Percentiles rank a stretch among this genome's conserved stretches.
These are phyloP conservation scores for Leucozona laternaria DNA, from an alignment of 2,888 invertebrate species.

Conservation along the genomic window DNA sequence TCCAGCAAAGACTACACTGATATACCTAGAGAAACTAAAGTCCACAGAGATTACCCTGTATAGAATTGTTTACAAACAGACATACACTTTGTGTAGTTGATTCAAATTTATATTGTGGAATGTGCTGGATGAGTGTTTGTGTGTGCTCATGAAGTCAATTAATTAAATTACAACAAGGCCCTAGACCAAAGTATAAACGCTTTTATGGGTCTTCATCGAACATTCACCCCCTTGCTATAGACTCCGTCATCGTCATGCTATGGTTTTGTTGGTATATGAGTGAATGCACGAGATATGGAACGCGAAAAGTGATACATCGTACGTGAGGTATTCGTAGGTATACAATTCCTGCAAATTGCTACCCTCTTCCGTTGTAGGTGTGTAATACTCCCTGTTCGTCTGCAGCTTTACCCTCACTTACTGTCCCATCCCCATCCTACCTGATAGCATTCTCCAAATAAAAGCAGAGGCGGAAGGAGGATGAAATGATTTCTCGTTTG, in stretches of 20 bases:
- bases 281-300: slow-evolving; percentile 40
- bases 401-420: background rate
- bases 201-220: slow-evolving; percentile 31
- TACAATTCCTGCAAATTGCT: slow-evolving; percentile 55
- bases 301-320: slow-evolving; percentile 62
- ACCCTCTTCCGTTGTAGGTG: background rate
- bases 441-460: slow-evolving; percentile 12
- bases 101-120: slow-evolving; percentile 14
- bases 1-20: background rate
- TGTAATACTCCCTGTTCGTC: slow-evolving; percentile 38
- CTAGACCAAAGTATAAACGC: slow-evolving; percentile 41
- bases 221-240: slow-evolving; percentile 1
- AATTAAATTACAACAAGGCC: slow-evolving; percentile 64
- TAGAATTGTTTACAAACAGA: slow-evolving; percentile 51
- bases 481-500: slow-evolving; percentile 26
- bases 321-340: slow-evolving; percentile 56
- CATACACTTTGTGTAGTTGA: background rate
- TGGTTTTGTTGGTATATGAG: slow-evolving; percentile 1
- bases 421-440: background rate
- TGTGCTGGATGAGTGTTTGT: no score
- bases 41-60: slow-evolving; percentile 32
- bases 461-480: slow-evolving; percentile 6
- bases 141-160: slow-evolving; percentile 63
- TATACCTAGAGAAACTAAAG: background rate
- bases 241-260: background rate